These are phyloP conservation scores for Zygaena filipendulae DNA, from an alignment of 2,888 invertebrate species.

Conservation along the genomic window DNA sequence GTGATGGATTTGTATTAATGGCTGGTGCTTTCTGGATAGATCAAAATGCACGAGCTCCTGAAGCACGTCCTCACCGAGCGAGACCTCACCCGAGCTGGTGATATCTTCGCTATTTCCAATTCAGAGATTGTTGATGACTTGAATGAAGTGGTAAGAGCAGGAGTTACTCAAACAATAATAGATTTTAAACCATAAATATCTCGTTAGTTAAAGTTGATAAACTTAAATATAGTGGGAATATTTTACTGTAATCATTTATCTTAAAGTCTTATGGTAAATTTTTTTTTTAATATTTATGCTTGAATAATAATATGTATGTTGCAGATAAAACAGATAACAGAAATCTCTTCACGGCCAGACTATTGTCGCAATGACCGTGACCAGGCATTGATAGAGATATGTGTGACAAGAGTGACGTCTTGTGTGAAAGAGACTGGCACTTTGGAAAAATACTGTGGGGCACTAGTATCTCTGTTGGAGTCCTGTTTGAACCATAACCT, in stretches of 20 bases:
- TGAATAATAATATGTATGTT: no score
- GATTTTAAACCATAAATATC: no score
- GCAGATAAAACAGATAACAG: constrained; percentile 78
- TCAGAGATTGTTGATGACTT: constrained; percentile 86
- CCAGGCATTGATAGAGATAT: constrained; percentile 95
- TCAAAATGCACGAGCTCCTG: constrained; percentile 89
- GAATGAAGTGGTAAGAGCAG: constrained; percentile 79
- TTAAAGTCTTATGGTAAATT: no score
- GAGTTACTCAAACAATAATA: no score
- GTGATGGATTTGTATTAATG: no score
- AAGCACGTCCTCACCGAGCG: constrained; percentile 90
- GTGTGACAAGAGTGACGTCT: constrained; percentile 89
- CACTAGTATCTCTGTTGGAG: constrained; percentile 85
- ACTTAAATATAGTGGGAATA: no score
- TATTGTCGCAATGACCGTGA: constrained; percentile 90
- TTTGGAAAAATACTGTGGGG: constrained; percentile 86
- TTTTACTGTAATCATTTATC: no score
- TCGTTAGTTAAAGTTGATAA: no score
- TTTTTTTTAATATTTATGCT: no score
- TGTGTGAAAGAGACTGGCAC: constrained; percentile 90
- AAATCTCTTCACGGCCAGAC: constrained; percentile 84
- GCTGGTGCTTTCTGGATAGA: no score
- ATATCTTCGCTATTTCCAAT: constrained; percentile 90
- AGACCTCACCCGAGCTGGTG: constrained; percentile 91
- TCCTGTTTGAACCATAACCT: constrained; percentile 91